Evolutionary conservation across 1,140 invertebrate species (phyloP).

Genomic region (Hypothenemus hampei): DNA sequence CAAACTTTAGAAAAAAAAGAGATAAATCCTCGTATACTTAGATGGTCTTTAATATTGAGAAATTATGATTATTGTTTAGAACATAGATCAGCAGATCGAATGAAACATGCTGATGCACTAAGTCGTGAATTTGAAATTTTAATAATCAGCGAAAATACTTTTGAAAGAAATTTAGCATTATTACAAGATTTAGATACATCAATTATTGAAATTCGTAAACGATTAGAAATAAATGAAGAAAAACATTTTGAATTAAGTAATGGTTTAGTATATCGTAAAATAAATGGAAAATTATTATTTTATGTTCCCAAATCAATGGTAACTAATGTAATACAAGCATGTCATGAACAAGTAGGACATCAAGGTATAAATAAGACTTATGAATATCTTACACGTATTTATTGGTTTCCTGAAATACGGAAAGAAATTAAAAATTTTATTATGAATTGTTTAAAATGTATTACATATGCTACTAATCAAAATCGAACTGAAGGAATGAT

Average conservation of each 20-base stretch:
- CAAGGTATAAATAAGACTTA: neutral
- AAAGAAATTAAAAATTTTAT: constrained; percentile 16
- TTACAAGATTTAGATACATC: neutral
- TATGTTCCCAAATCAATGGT: neutral
- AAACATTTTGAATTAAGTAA: neutral
- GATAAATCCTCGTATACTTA: neutral
- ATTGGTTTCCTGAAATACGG: constrained; percentile 13
- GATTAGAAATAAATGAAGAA: neutral
- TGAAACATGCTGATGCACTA: constrained; percentile 2
- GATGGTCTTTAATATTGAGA: neutral
- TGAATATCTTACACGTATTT: neutral
- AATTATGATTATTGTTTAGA: no score
- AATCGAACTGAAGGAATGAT: constrained; percentile 10
- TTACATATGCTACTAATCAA: neutral
- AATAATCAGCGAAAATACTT: neutral
- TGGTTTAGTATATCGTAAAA: neutral
- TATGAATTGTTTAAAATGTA: constrained; percentile 17
- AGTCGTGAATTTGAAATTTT: neutral
- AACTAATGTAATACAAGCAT: neutral
- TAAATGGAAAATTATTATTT: neutral
- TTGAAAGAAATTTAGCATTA: no score
- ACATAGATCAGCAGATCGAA: neutral
- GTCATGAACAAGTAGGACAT: neutral
- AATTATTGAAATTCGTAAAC: neutral
- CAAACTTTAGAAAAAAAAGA: neutral